Percentiles rank a stretch among this genome's conserved stretches.
Conservation (phyloP, 2,797 vertebrate genomes). For the Chelon auratus region DNA sequence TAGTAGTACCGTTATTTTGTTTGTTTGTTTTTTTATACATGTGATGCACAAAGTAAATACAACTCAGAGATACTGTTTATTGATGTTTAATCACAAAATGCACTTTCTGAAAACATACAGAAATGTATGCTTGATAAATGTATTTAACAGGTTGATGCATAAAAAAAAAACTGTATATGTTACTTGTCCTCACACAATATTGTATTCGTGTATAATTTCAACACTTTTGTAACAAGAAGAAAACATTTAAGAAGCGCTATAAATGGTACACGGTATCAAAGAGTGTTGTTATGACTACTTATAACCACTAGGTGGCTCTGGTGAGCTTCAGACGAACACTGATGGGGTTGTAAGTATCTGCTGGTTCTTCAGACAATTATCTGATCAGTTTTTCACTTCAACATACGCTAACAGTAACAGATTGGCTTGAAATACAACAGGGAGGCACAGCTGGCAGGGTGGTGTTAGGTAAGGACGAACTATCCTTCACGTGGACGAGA, state of each 20-base stretch:
- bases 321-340: constrained; percentile 39
- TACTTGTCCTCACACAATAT: constrained; percentile 51
- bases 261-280: constrained; percentile 46
- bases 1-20: constrained; percentile 3
- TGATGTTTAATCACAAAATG: constrained; percentile 68
- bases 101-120: constrained; percentile 73
- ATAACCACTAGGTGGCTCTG: constrained; percentile 69
- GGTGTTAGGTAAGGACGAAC: not conserved
- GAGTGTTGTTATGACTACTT: constrained; percentile 38
- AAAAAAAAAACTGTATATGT: constrained; percentile 42
- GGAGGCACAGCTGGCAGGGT: constrained; percentile 55
- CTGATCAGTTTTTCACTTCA: too few relatives aligned
- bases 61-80: constrained; percentile 63
- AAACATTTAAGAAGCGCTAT: constrained; percentile 42
- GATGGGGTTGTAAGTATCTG: constrained; percentile 26
- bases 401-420: too few relatives aligned
- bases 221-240: constrained; percentile 3
- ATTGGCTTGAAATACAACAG: constrained; percentile 22
- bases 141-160: constrained; percentile 56
- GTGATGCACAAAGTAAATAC: constrained; percentile 47
- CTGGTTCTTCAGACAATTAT: constrained; percentile 12
- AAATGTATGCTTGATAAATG: constrained; percentile 38
- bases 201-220: constrained; percentile 46
- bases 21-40: not conserved
- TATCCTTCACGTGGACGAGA: not conserved